These are phyloP conservation scores for Cryptoblepharus egeriae DNA, from an alignment of 2,797 vertebrate genomes.

Conservation along the genomic window DNA sequence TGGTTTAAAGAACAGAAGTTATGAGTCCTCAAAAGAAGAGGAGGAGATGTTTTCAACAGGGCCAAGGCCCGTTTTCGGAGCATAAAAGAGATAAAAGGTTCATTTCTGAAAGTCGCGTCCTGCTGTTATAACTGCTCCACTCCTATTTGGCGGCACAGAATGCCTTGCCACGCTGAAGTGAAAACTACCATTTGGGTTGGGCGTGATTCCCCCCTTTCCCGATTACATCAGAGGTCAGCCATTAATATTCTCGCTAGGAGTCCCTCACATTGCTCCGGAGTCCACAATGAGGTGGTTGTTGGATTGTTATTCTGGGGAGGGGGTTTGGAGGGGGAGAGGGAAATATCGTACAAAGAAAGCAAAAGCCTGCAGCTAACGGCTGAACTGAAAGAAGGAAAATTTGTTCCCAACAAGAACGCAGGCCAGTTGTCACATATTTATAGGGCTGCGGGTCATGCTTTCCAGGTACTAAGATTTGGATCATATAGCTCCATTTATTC, in stretches of 20 bases:
- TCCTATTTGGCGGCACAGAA: constrained; percentile 76
- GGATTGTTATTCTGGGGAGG: constrained; percentile 83
- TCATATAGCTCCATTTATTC: not conserved
- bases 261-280: constrained; percentile 70
- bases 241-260: constrained; percentile 88
- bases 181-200: constrained; percentile 57
- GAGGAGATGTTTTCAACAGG: constrained; percentile 44
- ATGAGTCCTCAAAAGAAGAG: constrained; percentile 35
- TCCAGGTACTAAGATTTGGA: not conserved
- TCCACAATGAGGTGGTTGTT: constrained; percentile 86
- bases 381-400: constrained; percentile 57
- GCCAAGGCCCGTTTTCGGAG: constrained; percentile 72
- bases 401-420: constrained; percentile 53
- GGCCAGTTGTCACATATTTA: not conserved
- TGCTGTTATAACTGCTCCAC: constrained; percentile 74
- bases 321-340: constrained; percentile 62
- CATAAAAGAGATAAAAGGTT: constrained; percentile 17
- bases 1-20: constrained; percentile 49
- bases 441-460: not conserved
- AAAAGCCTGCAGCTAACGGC: constrained; percentile 54
- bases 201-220: constrained; percentile 49
- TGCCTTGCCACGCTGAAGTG: constrained; percentile 37
- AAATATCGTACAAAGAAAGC: constrained; percentile 78
- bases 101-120: constrained; percentile 29
- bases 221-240: constrained; percentile 87